Percentiles rank a stretch among this genome's conserved stretches.
Evolutionary conservation across 1,140 invertebrate genomes (phyloP).

Genomic region (Dendrolimus punctatus): DNA sequence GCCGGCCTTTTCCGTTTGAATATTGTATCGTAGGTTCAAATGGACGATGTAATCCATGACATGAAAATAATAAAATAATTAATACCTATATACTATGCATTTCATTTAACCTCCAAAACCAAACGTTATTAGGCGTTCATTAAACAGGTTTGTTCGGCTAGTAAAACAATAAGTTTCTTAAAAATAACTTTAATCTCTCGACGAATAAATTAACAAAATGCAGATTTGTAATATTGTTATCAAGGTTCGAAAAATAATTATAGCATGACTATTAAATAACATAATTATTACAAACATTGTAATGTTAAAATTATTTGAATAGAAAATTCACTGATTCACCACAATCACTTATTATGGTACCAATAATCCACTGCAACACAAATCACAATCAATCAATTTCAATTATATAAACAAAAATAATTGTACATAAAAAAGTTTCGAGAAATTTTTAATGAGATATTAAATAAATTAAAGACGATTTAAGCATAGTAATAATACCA

Average conservation of each 20-base stretch:
- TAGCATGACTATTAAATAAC: constrained; percentile 58
- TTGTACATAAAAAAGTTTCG: too few species aligned
- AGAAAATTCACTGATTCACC: constrained; percentile 37
- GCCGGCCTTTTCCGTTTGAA: constrained; percentile 66
- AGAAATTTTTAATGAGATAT: constrained; percentile 8
- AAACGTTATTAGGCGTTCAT: too few species aligned
- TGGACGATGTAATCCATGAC: constrained; percentile 62
- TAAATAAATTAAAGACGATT: constrained; percentile 25
- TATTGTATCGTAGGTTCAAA: constrained; percentile 33
- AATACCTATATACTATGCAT: neutral
- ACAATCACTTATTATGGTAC: too few species aligned
- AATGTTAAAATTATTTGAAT: constrained; percentile 32
- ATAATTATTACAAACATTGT: constrained; percentile 18
- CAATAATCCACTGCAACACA: too few species aligned
- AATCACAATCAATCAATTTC: too few species aligned
- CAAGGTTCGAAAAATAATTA: constrained; percentile 50
- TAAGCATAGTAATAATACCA: constrained; percentile 22
- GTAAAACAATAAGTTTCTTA: constrained; percentile 28
- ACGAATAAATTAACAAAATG: constrained; percentile 66
- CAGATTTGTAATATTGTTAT: constrained; percentile 33
- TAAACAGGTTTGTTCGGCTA: too few species aligned
- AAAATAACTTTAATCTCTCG: constrained; percentile 65
- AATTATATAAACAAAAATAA: too few species aligned
- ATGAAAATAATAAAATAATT: constrained; percentile 27
- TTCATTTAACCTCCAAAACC: too few species aligned